Evolutionary conservation across 2,113 vertebrate species (phyloP), one percentile per base, ranked within the genome.

Genomic region (Nycticryphes semicollaris): DNA sequence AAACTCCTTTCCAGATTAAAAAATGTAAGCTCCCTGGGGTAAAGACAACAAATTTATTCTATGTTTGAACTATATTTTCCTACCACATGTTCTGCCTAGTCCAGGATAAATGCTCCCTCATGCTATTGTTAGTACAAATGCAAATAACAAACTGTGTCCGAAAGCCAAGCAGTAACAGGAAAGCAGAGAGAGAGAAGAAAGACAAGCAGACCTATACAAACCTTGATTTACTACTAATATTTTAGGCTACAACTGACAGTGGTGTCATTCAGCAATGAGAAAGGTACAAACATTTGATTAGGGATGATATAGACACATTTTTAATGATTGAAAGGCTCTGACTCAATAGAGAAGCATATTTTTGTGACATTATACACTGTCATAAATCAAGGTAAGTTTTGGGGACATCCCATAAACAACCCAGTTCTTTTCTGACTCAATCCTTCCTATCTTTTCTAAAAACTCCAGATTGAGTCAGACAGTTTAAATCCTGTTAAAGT

Each of bases 401-500:
- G 24, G 66, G 84, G 72, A 59, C 28, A 31, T 78, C 78, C 72
- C 35, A 86, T 90, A 89, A 89, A 87, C 37, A 85, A 70, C 20
- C 5, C 35, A 68, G 35, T 33, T 87, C 14, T 62, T 95, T 84
- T 84, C 54, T 60, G 50, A 85, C 37, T 83, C 80, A 53, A 1
- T 75, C 39, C 57, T 70, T 93, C 94, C 94, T 68, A n/a, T 60
- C 20, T 66, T 89, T 96, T 95, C 69, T 77, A 23, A 93, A 94
- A 94, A 53, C 41, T 91, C 43, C 45, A 81, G 28, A 48, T 94
- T 95, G 75, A 84, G 50, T 85, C 91, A 94, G 75, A 69, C 83
- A 94, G 82, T 54, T 88, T 90, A 93, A 90, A 94, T 95, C 72
- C 77, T 91, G 90, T 95, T 95, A 96, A 95, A 97, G 45, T 63